Conservation (phyloP, 2,113 vertebrate genomes). For the Pituophis catenifer region DNA sequence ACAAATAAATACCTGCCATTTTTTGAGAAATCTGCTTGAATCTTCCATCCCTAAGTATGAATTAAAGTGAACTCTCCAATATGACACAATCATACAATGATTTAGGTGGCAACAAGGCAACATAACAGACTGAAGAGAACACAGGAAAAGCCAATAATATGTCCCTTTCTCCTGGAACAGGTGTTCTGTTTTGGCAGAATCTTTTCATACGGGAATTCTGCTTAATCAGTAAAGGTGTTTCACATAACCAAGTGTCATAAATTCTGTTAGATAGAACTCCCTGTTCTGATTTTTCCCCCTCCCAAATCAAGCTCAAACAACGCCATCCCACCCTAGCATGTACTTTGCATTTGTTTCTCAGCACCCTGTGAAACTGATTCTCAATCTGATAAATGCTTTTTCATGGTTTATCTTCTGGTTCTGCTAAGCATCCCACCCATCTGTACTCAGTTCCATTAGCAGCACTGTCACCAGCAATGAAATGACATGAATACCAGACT, state of each 20-base stretch:
- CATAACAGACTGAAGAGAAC: not conserved
- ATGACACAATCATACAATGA: not conserved
- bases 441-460: slow-evolving; percentile 65
- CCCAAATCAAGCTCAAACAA: not conserved
- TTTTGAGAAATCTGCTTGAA: not conserved
- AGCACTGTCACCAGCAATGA: slow-evolving; percentile 68
- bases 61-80: not conserved
- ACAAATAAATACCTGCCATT: not conserved
- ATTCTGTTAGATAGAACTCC: not conserved
- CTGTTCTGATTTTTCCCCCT: rapidly evolving
- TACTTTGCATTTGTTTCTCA: slow-evolving; percentile 24
- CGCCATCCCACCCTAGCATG: not conserved
- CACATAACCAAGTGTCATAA: not conserved
- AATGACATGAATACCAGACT: slow-evolving; percentile 64
- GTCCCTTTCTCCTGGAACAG: not conserved
- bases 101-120: slow-evolving; percentile 9
- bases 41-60: not conserved
- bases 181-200: not conserved
- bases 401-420: slow-evolving; percentile 35
- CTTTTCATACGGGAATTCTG: not conserved
- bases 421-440: slow-evolving; percentile 61
- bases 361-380: slow-evolving; percentile 39
- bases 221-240: not conserved
- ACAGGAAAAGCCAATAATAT: not conserved
- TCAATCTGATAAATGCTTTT: slow-evolving; percentile 44